Base-by-base conservation (phyloP, 2,797 vertebrate species). In the Antrozous pallidus region DNA sequence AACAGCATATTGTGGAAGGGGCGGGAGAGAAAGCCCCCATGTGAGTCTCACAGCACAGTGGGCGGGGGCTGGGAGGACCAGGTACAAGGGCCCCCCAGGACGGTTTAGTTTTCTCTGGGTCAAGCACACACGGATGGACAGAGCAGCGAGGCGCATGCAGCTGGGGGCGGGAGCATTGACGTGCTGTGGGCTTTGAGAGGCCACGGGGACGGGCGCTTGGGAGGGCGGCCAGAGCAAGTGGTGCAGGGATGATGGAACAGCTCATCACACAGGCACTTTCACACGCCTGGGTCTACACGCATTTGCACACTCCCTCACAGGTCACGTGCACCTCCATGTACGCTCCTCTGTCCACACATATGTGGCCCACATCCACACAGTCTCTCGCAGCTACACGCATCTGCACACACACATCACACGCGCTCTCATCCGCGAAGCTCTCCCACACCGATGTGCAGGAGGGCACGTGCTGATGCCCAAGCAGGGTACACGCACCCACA, bases 41-140 rank as follows among this genome's bases (percentile, higher is more conserved):
- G 96, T 94, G 96, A 96, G 71, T 90, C 85, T 88, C 93, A 96
- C 93, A 93, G 94, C 95, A 97, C 93, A 95, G 95, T 51, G 93
- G 95, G 91, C 5, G 6, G 73, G 93, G 92, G 73, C 78, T 8
- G 49, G 81, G 69, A 94, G 93, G 73, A 65, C 90, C 83, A 11
- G 71, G 38, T 83, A 96, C 92, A 92, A 79, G 54, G 92, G 67
- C 36, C 92, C 92, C 93, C 88, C 49, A 42, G 98, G 98, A 98
- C 97, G 84, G 98, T 98, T 98, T 98, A 98, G 98, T 98, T 98
- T 98, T 97, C 96, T 98, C 97, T 98, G 98, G 98, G 98, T 98
- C 98, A 96, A 95, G 96, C 95, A 97, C 96, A 97, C 94, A 96
- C 84, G 74, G 96, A 95, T 91, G 91, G 96, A 95, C 93, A 42